These are phyloP conservation scores for Eupsittula cactorum DNA, from an alignment of 2,113 vertebrate genomes.

Conservation along the genomic window DNA sequence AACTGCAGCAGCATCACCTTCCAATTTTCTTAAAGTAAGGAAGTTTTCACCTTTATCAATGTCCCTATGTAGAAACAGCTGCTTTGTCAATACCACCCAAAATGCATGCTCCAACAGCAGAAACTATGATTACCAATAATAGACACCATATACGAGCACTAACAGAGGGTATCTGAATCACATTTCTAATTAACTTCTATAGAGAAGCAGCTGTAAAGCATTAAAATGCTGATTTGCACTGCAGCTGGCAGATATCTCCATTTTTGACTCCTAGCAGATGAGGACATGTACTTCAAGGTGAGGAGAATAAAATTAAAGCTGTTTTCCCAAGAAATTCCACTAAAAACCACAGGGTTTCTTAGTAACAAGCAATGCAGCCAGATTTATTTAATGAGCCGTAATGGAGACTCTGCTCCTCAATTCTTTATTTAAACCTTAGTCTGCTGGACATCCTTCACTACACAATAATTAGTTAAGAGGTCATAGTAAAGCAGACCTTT, in stretches of 20 bases:
- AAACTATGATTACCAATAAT: slow-evolving; percentile 43
- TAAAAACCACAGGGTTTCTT: background rate
- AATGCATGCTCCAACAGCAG: slow-evolving; percentile 16
- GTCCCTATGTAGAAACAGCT: background rate
- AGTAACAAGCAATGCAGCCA: background rate
- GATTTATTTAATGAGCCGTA: slow-evolving; percentile 43
- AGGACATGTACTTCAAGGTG: slow-evolving; percentile 50
- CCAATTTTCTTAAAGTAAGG: background rate
- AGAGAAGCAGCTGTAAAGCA: slow-evolving; percentile 62
- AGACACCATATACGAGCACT: slow-evolving; percentile 20
- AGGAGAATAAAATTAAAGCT: slow-evolving; percentile 31
- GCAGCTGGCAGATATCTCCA: slow-evolving; percentile 48
- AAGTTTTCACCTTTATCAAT: background rate
- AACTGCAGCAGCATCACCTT: background rate
- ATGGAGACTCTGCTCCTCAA: slow-evolving; percentile 21
- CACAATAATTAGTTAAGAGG: slow-evolving; percentile 41
- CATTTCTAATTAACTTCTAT: slow-evolving; percentile 53
- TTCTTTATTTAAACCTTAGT: slow-evolving; percentile 9
- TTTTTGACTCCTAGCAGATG: slow-evolving; percentile 22
- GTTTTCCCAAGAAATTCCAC: slow-evolving; percentile 14
- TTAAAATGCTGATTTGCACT: slow-evolving; percentile 58
- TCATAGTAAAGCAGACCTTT: background rate
- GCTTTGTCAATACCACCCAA: slow-evolving; percentile 17
- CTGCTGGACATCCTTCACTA: slow-evolving; percentile 24
- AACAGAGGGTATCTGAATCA: slow-evolving; percentile 30